A percentile compares a stretch with the other conserved stretches of the same genome.
These are phyloP conservation scores for Pteropus rufus DNA, from an alignment of 2,797 vertebrate species.

Conservation along the genomic window DNA sequence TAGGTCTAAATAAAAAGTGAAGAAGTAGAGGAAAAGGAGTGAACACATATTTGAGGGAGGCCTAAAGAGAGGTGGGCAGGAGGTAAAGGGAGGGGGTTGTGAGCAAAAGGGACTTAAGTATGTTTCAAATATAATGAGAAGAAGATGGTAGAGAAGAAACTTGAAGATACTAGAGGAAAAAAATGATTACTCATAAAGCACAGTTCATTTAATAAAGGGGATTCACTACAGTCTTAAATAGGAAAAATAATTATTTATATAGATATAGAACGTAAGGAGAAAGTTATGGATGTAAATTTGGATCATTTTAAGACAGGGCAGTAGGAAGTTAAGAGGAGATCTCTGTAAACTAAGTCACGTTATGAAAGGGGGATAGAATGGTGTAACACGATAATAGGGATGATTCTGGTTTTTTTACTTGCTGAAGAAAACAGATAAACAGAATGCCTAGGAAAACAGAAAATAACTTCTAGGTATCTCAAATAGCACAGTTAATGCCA, in stretches of 20 bases:
- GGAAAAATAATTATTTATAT: neutral
- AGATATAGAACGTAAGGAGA: neutral
- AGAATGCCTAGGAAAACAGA: neutral
- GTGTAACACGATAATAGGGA: neutral
- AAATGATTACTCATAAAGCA: neutral
- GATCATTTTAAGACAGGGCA: neutral
- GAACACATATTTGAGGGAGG: neutral
- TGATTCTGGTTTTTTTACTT: neutral
- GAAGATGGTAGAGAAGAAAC: neutral
- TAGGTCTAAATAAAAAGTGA: neutral
- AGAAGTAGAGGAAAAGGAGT: neutral
- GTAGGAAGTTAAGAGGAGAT: neutral
- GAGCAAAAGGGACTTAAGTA: neutral
- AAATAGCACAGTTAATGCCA: neutral
- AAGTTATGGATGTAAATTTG: neutral
- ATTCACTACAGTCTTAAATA: neutral
- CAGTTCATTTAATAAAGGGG: neutral
- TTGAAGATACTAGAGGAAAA: neutral
- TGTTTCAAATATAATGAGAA: neutral
- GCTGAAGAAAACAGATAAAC: neutral
- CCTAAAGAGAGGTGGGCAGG: accelerated
- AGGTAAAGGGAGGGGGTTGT: neutral
- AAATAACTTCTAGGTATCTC: neutral
- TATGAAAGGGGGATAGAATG: neutral
- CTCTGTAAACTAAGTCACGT: neutral